phyloP scores from a whole-genome alignment of 2,888 invertebrate genomes.

The Prosopocoilus inquinatus region DNA sequence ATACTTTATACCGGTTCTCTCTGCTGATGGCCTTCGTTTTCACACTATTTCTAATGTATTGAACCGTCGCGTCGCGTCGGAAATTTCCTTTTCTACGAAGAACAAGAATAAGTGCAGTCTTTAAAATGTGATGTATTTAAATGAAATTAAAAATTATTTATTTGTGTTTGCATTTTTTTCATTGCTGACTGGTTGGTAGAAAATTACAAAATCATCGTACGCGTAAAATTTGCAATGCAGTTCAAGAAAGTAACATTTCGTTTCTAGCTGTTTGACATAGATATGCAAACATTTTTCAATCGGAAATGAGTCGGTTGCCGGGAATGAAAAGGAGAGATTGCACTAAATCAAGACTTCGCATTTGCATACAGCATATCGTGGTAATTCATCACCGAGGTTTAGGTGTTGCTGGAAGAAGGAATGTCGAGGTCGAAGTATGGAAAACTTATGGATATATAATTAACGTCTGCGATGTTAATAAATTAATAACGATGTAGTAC shows the following conservation, averaged over 20 bases:
- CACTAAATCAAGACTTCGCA: constrained; percentile 23
- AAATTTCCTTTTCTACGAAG: no score
- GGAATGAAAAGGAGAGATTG: constrained; percentile 10
- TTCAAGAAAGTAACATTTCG: constrained; percentile 20
- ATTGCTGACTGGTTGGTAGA: no score
- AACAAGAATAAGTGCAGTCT: no score
- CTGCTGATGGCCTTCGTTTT: constrained; percentile 18
- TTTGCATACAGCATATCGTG: constrained; percentile 12
- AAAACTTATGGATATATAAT: no score
- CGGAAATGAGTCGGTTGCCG: constrained; percentile 21
- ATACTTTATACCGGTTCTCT: constrained; percentile 9
- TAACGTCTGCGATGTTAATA: no score
- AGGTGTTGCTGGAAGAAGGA: not conserved
- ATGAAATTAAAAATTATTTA: no score
- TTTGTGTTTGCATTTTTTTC: no score
- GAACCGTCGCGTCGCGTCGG: not conserved
- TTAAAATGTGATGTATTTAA: no score
- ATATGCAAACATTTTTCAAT: constrained; percentile 40
- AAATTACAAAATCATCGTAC: not conserved
- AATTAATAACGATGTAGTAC: no score
- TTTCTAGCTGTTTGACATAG: constrained; percentile 30
- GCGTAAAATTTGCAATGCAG: constrained; percentile 21
- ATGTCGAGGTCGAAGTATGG: no score
- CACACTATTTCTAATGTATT: constrained; percentile 20
- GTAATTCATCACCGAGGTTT: constrained; percentile 16